These are phyloP conservation scores for Drosophila emarginata DNA, from an alignment of 2,888 invertebrate genomes.

Conservation along the genomic window DNA sequence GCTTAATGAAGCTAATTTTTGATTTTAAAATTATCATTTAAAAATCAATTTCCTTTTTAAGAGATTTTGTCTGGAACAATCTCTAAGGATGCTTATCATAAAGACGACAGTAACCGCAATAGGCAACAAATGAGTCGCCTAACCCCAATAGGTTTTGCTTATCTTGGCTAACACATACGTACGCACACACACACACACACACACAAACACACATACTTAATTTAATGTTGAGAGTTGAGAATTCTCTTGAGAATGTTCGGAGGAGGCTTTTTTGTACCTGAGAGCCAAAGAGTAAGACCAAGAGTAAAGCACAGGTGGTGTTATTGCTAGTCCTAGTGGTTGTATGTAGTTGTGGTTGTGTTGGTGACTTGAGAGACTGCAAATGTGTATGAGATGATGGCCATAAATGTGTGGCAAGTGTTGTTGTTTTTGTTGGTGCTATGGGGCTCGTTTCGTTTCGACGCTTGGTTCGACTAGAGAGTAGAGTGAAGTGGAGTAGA, in stretches of 20 bases:
- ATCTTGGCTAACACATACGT: conserved; percentile 39
- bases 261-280: conserved; percentile 36
- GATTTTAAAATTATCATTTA: too few species aligned
- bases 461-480: conserved; percentile 11
- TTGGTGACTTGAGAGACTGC: conserved; percentile 44
- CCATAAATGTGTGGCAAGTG: conserved; percentile 67
- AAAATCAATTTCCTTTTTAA: too few species aligned
- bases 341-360: neutral
- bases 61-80: neutral
- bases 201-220: conserved; percentile 28
- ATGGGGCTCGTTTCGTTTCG: conserved; percentile 18
- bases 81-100: neutral
- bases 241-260: conserved; percentile 55
- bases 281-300: conserved; percentile 1
- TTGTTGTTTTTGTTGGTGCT: conserved; percentile 30
- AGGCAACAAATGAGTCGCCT: conserved; percentile 55
- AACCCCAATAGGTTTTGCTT: conserved; percentile 57
- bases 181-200: conserved; percentile 24
- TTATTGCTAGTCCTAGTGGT: neutral
- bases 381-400: conserved; percentile 45
- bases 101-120: conserved; percentile 11
- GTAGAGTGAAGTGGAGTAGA: neutral
- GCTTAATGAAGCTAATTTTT: too few species aligned
- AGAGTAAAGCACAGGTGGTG: conserved; percentile 4
- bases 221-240: conserved; percentile 35